Evolutionary conservation across 2,797 vertebrate species (phyloP), one percentile per base, ranked within the genome.

Genomic region (Anolis apletophallus): DNA sequence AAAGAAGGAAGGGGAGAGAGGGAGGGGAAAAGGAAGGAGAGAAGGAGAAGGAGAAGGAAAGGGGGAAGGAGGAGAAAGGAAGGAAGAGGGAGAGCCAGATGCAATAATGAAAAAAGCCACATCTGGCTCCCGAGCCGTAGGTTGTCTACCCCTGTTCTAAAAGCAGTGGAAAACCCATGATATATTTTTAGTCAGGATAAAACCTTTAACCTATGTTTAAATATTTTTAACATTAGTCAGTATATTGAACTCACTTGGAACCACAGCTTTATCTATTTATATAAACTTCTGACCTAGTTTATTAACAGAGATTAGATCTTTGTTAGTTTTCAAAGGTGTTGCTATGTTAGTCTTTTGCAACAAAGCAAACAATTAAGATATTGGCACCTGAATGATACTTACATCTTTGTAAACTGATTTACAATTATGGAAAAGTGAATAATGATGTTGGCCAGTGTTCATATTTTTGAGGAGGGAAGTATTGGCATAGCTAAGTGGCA

Each of bases 301-400:
- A 26, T 82, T 91, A 59, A 78, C 75, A 86, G 52, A 26, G 73
- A 52, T 2, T 64, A 59, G 5, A 32, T 64, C 91, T 91, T 88
- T 17, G 88, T 59, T 76, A 82, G 21, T 59, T 9, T 84, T 4
- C 21, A 73, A 73, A 46, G 10, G 40, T 40, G 40, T 73, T 23
- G 0, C 36, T 72, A 0, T 72, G 69, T 72, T 72, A 36, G 34
- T 40, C 34, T 23, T 2, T 21, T 46, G 71, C 19, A 73, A 10
- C 36, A 73, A 73, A 73, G 4, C 61, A 10, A 73, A 26, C 36
- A 46, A 46, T 73, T 5, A 46, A 40, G 21, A 26, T 40, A 46
- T 21, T 23, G 40, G 21, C 3, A 46, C 8, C 36, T 40, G 40
- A 72, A 64, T 26, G 61, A 61, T 26, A 9, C 26, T 61, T 61